Evolutionary conservation across 2,888 invertebrate genomes (phyloP).

Genomic region (Dinocampus coccinellae): DNA sequence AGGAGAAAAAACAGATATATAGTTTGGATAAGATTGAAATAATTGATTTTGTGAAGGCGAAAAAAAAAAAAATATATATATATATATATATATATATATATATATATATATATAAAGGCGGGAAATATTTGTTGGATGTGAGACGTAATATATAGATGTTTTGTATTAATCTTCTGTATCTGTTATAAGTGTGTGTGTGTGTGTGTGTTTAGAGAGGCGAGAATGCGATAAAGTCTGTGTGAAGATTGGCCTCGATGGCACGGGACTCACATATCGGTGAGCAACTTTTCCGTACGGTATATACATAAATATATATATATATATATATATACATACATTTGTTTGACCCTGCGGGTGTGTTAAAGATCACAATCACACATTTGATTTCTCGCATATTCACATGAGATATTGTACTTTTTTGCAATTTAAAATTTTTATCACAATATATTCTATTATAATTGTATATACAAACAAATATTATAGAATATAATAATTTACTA

Average conservation of each 20-base stretch:
- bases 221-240: slow-evolving; percentile 35
- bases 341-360: slow-evolving; percentile 35
- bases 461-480: too few species aligned
- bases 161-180: slow-evolving; percentile 19
- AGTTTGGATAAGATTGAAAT: neutral
- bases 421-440: slow-evolving; percentile 36
- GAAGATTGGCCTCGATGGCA: slow-evolving; percentile 31
- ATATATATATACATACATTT: neutral
- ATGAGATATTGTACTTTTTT: slow-evolving; percentile 38
- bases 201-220: too few species aligned
- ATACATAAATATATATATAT: neutral
- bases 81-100: too few species aligned
- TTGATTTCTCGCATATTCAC: slow-evolving; percentile 44
- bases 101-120: too few species aligned
- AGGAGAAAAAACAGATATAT: too few species aligned
- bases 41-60: neutral
- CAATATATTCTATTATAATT: slow-evolving; percentile 28
- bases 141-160: neutral
- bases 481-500: too few species aligned
- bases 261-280: slow-evolving; percentile 35
- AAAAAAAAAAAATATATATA: neutral
- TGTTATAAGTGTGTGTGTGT: too few species aligned
- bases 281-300: slow-evolving; percentile 15
- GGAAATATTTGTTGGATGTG: neutral
- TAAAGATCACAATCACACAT: slow-evolving; percentile 44